phyloP scores from a whole-genome alignment of 1,140 invertebrate species.

The Cotesia vestalis region DNA sequence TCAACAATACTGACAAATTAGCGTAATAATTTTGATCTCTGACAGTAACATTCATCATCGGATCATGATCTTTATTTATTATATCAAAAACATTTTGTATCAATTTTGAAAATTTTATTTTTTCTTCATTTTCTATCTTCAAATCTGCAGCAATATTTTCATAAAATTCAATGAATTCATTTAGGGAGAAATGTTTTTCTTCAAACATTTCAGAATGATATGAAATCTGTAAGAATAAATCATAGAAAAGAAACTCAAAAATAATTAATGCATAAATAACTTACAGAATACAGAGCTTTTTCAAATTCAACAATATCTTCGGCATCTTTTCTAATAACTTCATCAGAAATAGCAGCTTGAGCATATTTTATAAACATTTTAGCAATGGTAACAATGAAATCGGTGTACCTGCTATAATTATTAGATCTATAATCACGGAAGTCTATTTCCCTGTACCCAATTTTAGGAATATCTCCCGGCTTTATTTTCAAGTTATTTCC shows the following conservation, averaged over 20 bases:
- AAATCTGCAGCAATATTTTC: no score
- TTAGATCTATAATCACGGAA: neutral
- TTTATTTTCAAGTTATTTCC: neutral
- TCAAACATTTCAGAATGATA: no score
- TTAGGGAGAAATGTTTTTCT: no score
- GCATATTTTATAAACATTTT: conserved; percentile 6
- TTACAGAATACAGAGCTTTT: no score
- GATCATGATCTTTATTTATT: conserved; percentile 14
- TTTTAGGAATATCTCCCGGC: neutral
- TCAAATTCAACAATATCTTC: no score
- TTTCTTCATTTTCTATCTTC: neutral
- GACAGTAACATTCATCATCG: neutral
- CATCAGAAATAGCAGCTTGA: neutral
- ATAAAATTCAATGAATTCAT: no score
- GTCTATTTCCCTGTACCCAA: neutral
- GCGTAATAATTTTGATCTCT: conserved; percentile 5
- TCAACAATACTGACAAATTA: conserved; percentile 20
- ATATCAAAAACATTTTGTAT: conserved; percentile 19
- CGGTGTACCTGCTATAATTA: neutral
- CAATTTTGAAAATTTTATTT: conserved; percentile 21
- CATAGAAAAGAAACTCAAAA: neutral
- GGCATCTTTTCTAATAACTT: no score
- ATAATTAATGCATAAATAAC: neutral
- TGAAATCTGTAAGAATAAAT: no score
- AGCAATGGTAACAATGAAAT: conserved; percentile 3